These are phyloP conservation scores for Nasonovia ribisnigri DNA, from an alignment of 2,888 invertebrate species.

Conservation along the genomic window DNA sequence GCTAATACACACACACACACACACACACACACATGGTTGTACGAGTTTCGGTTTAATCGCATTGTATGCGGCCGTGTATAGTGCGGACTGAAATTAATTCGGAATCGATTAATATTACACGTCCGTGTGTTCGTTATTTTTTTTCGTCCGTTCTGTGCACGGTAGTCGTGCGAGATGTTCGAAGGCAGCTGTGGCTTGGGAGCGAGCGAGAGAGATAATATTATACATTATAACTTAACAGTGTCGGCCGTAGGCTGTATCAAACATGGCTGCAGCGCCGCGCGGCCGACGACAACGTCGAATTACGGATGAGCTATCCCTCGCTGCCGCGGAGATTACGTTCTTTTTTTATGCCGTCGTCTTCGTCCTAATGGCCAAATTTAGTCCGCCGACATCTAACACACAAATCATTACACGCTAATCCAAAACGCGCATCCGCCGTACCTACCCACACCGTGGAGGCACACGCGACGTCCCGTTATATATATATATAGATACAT, in stretches of 20 bases:
- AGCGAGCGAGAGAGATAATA: background rate
- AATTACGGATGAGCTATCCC: background rate
- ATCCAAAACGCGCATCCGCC: background rate
- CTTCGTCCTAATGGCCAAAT: background rate
- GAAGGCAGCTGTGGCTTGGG: slow-evolving; percentile 20
- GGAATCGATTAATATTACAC: background rate
- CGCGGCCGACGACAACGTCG: background rate
- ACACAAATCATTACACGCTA: background rate
- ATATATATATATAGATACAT: background rate
- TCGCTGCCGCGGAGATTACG: background rate
- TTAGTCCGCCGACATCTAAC: background rate
- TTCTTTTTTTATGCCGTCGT: background rate
- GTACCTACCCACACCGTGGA: too few species aligned
- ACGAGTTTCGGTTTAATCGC: background rate
- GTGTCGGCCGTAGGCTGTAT: slow-evolving; percentile 41
- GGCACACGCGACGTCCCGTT: background rate
- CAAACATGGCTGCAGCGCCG: slow-evolving; percentile 50
- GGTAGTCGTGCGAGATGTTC: slow-evolving; percentile 20
- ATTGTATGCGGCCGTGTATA: background rate
- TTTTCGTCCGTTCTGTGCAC: background rate
- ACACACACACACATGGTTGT: too few species aligned
- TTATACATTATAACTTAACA: background rate
- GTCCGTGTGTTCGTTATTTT: background rate
- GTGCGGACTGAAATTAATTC: background rate
- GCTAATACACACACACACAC: too few species aligned